Base-by-base conservation (phyloP, 2,888 invertebrate species). In the Epicampocera succincta region DNA sequence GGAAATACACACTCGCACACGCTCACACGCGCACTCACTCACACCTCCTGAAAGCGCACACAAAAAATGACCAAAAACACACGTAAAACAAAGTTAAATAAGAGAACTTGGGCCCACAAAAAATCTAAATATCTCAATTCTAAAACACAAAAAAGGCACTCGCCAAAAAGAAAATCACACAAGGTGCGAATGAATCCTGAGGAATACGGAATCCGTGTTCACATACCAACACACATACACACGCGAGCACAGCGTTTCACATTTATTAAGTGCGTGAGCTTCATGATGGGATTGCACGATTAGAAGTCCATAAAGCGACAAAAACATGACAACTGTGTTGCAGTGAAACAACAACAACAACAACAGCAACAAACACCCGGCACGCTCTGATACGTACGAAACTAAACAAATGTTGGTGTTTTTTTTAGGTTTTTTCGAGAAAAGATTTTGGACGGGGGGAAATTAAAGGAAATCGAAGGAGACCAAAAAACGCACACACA, bases 231-330 rank as follows among this genome's bases (percentile, higher is more conserved):
- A 72, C 46, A 60, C 33, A 33, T 9, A 33, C 33, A 33, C 33
- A 33, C 33, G 8, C 29, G 6, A 3, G 6, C 33, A 33, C 68
- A 65, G 65, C 65, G 65, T 78, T 77, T 77, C 80, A 87, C 85
- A 87, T 88, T 89, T 88, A 88, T 88, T 89, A 82, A 88, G 89
- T 90, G 90, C 89, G 90, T 90, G 88, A 90, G 91, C 90, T 90
- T 90, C 89, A 90, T 91, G 91, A 90, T 90, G 90, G 90, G 90
- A 91, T 90, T 87, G 90, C 88, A 78, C 91, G 90, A 90, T 90
- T 90, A 90, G 91, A 90, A 90, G 90, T 89, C 90, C 88, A 90
- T 90, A 90, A 90, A 90, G 89, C 91, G 90, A 91, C 90, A 90
- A 90, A 90, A 91, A 90, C 90, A 90, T 90, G 90, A 91, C 91